Conservation (phyloP, 2,797 vertebrate genomes). For the Bradypus variegatus region DNA sequence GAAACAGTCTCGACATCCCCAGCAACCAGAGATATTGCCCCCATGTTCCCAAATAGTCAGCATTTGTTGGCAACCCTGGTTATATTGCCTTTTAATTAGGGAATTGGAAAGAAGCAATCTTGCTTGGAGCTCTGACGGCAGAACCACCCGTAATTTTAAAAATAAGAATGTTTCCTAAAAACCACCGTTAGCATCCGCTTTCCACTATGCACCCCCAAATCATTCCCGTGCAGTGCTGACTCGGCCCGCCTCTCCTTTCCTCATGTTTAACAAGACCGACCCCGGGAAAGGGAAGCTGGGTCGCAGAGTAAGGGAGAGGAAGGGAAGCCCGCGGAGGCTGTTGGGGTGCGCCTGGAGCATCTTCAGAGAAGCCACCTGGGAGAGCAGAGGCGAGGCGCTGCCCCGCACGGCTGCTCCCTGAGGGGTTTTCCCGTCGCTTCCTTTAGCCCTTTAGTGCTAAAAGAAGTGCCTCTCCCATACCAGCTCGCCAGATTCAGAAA, state of each 20-base stretch:
- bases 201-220: not conserved
- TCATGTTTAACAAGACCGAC: not conserved
- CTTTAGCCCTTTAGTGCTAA: too few species aligned
- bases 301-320: not conserved
- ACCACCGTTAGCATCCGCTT: not conserved
- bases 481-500: too few species aligned
- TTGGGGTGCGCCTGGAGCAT: too few species aligned
- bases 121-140: not conserved
- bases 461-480: too few species aligned
- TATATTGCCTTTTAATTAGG: not conserved
- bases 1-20: not conserved
- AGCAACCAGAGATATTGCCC: not conserved
- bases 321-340: not conserved
- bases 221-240: not conserved
- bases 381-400: too few species aligned
- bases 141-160: slow-evolving; percentile 16
- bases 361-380: too few species aligned
- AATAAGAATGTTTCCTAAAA: not conserved
- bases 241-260: not conserved
- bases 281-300: not conserved
- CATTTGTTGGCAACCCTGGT: not conserved
- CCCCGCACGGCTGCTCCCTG: too few species aligned
- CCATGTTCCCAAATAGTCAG: not conserved
- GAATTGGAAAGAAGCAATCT: not conserved
- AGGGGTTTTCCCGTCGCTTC: too few species aligned